A percentile compares a stretch with the other conserved stretches of the same genome.
Evolutionary conservation across 2,113 vertebrate genomes (phyloP).

Genomic region (Pandion haliaetus): DNA sequence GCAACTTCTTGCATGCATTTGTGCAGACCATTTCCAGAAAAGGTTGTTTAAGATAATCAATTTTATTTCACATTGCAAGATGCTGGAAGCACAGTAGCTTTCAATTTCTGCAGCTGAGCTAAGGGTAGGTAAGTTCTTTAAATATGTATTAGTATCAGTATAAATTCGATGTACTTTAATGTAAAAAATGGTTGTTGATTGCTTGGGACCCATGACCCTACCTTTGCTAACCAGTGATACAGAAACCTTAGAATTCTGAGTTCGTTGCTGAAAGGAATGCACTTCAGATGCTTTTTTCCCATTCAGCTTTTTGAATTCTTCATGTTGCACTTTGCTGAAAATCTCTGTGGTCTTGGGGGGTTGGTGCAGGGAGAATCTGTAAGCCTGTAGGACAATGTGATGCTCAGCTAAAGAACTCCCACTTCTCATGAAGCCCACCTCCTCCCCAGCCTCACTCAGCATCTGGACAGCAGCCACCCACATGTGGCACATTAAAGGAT

Average conservation of each 20-base stretch:
- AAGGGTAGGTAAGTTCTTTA: constrained; percentile 4
- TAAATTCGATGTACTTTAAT: neutral
- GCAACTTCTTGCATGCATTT: neutral
- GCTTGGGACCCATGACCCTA: neutral
- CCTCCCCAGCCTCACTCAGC: neutral
- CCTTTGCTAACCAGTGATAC: neutral
- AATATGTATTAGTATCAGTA: neutral
- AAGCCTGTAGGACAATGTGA: neutral
- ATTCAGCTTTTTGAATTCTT: neutral
- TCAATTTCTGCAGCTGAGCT: neutral
- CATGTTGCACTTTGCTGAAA: neutral
- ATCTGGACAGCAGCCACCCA: neutral
- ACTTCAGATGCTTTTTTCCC: neutral
- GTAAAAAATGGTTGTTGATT: neutral
- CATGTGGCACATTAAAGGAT: neutral
- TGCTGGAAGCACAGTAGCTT: neutral
- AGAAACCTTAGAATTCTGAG: neutral
- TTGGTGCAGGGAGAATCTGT: neutral
- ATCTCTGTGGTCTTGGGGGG: neutral
- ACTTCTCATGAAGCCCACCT: neutral
- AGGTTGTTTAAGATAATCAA: neutral
- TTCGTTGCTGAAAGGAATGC: neutral
- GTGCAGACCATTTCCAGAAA: constrained; percentile 1
- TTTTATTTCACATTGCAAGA: neutral
- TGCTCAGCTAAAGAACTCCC: neutral